These are phyloP conservation scores for Nothocercus nigrocapillus DNA, from an alignment of 2,113 vertebrate species.

Conservation along the genomic window DNA sequence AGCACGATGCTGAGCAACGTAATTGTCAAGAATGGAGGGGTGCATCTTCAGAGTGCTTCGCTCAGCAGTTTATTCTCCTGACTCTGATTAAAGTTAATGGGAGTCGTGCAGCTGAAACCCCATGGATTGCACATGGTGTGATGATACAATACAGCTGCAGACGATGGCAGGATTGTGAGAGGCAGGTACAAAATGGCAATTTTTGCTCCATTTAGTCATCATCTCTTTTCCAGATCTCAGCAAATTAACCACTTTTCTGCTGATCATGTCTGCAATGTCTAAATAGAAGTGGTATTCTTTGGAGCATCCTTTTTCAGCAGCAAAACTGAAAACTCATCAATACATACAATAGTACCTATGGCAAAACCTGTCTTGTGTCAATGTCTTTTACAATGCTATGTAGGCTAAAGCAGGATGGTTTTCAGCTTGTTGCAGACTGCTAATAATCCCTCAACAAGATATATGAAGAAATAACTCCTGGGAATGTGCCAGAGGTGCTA, in stretches of 20 bases:
- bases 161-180: conserved; percentile 46
- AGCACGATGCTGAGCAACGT: conserved; percentile 46
- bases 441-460: not conserved
- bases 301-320: not conserved
- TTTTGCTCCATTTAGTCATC: conserved; percentile 62
- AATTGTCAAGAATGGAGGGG: conserved; percentile 30
- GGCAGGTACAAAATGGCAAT: conserved; percentile 70
- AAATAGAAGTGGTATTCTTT: not conserved
- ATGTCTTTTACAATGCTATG: not conserved
- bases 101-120: conserved; percentile 61
- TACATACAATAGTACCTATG: not conserved
- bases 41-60: conserved; percentile 51
- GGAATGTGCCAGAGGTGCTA: not conserved
- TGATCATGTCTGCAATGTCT: conserved; percentile 22
- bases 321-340: not conserved
- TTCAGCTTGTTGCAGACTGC: not conserved
- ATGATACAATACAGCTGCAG: conserved; percentile 65
- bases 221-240: conserved; percentile 59
- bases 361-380: not conserved
- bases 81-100: conserved; percentile 71
- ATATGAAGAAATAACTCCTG: not conserved
- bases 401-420: not conserved
- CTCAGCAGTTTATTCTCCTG: conserved; percentile 62
- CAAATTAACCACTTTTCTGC: conserved; percentile 67
- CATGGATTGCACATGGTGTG: conserved; percentile 53